These are phyloP conservation scores for Oligia strigilis DNA, from an alignment of 2,888 invertebrate genomes.

Conservation along the genomic window DNA sequence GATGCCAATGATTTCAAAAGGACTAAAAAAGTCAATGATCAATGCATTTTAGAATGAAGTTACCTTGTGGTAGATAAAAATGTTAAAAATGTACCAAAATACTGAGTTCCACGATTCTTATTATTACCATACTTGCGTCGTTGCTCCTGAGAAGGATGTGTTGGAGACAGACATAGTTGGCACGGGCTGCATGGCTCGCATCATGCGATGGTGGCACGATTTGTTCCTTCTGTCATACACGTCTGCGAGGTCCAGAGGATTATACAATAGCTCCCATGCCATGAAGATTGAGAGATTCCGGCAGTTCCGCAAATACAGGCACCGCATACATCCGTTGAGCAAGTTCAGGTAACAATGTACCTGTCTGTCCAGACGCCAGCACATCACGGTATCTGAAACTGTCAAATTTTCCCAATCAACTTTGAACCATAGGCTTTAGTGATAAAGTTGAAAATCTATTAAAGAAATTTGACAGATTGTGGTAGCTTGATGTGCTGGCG, in stretches of 20 bases:
- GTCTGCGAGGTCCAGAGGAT: constrained; percentile 18
- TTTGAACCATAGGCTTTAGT: too few relatives aligned
- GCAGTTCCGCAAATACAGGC: constrained; percentile 52
- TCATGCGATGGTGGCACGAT: constrained; percentile 59
- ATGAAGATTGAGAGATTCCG: constrained; percentile 58
- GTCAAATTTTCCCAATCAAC: too few relatives aligned
- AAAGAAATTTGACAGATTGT: too few relatives aligned
- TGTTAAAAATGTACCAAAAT: constrained; percentile 16
- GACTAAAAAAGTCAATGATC: too few relatives aligned
- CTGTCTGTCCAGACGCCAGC: too few relatives aligned
- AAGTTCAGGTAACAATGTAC: constrained; percentile 46
- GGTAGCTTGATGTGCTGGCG: too few relatives aligned
- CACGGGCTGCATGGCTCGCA: neutral
- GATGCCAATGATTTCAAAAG: too few relatives aligned
- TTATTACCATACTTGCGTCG: constrained; percentile 48
- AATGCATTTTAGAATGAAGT: neutral
- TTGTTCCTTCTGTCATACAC: constrained; percentile 53
- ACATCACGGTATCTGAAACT: too few relatives aligned
- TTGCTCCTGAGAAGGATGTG: constrained; percentile 58
- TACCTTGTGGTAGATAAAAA: neutral
- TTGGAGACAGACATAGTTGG: constrained; percentile 52
- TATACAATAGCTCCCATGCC: constrained; percentile 58
- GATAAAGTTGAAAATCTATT: too few relatives aligned
- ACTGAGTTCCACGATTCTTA: constrained; percentile 51
- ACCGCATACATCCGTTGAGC: constrained; percentile 61